Evolutionary conservation across 2,888 invertebrate genomes (phyloP), one percentile per base, ranked within the genome.

Genomic region (Pyralis farinalis): DNA sequence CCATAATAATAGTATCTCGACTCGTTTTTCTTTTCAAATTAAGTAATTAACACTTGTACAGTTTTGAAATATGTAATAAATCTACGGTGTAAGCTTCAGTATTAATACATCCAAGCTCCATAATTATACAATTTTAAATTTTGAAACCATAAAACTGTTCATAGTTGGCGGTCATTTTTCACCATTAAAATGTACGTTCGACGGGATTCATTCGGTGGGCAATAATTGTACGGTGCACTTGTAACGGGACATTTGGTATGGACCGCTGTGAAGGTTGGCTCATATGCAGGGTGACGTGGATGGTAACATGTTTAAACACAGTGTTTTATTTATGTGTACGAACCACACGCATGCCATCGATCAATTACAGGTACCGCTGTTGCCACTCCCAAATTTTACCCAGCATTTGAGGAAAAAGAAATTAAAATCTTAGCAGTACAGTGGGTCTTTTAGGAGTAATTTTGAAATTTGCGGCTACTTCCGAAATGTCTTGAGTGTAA

Each of bases 151-250:
- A 73, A 76, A 66, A 60, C 58, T 37, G 60, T 49, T 60, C 56
- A 49, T 63, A 63, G 60, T 64, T 58, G 64, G 56, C 63, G 63
- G 65, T 71, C 61, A 72, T 74, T 75, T 78, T 78, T 79, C 74
- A 74, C 65, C 67, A 71, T 75, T 80, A 74, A 76, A 71, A 67
- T 71, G 66, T 61, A 63, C 58, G 70, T 72, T 62, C 60, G 60
- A 59, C 53, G 57, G 53, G 56, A 60, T 36, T 36, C 59, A 65
- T 67, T 67, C 59, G 58, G 57, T 67, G 46, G 46, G 46, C 60
- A 71, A 73, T 79, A 76, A 79, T 72, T 71, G 71, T 57, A 70
- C 45, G 58, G 52, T 58, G 57, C 64, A 67, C 61, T 65, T 64
- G 62, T 80, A 78, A 77, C 73, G 75, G 76, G 58, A 71, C 47